These are phyloP conservation scores for Cynopterus sphinx DNA, from an alignment of 2,797 vertebrate species.

Conservation along the genomic window DNA sequence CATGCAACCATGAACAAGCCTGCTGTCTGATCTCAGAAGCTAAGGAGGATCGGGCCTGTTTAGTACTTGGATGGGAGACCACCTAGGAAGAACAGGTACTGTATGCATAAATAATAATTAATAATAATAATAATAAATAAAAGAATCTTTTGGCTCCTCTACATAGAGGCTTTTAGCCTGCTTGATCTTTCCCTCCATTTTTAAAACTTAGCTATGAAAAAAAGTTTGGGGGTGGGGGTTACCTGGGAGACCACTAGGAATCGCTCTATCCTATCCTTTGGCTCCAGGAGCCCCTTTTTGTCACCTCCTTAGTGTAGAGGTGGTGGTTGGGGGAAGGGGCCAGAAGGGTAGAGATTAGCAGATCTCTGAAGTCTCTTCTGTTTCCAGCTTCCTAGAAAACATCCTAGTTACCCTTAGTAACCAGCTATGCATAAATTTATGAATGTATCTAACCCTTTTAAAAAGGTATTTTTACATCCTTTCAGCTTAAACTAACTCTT, in stretches of 20 bases:
- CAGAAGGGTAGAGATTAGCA: conserved; percentile 32
- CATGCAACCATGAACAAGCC: no score
- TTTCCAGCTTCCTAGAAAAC: conserved; percentile 63
- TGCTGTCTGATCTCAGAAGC: no score
- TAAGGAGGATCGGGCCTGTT: no score
- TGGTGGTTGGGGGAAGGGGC: background rate
- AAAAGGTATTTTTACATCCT: conserved; percentile 68
- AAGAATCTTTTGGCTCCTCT: background rate
- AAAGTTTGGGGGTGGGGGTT: background rate
- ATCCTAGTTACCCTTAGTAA: conserved; percentile 77
- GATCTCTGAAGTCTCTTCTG: conserved; percentile 53
- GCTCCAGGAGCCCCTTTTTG: background rate
- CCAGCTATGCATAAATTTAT: conserved; percentile 74
- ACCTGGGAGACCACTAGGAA: conserved; percentile 13
- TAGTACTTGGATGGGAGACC: no score
- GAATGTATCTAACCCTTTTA: conserved; percentile 64
- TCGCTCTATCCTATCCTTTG: background rate
- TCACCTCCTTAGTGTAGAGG: background rate
- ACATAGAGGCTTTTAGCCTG: background rate
- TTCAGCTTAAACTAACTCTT: conserved; percentile 61
- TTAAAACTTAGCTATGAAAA: conserved; percentile 31
- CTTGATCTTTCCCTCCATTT: background rate
- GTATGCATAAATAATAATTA: no score
- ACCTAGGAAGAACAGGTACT: no score
- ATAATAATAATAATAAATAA: no score